phyloP scores from a whole-genome alignment of 2,113 vertebrate genomes.

The Limanda limanda region DNA sequence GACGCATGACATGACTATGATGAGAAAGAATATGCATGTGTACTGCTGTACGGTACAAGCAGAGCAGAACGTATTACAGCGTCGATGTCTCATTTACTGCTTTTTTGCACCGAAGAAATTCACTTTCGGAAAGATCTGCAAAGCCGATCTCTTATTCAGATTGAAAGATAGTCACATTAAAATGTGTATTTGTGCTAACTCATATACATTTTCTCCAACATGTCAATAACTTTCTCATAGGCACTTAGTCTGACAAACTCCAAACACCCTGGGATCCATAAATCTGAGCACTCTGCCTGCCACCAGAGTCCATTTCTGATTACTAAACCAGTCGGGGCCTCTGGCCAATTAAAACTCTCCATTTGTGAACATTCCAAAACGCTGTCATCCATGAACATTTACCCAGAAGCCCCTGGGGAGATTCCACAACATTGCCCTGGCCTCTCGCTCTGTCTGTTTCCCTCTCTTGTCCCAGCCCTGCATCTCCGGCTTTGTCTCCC shows the following conservation, averaged over 20 bases:
- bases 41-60: slow-evolving; percentile 16
- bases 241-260: slow-evolving; percentile 36
- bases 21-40: slow-evolving; percentile 28
- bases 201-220: background rate
- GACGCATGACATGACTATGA: slow-evolving; percentile 42
- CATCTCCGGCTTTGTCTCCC: slow-evolving; percentile 80
- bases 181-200: slow-evolving; percentile 10
- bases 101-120: background rate
- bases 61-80: slow-evolving; percentile 31
- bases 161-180: slow-evolving; percentile 39
- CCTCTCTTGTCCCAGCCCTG: slow-evolving; percentile 64
- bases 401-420: slow-evolving; percentile 82
- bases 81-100: background rate
- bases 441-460: slow-evolving; percentile 73
- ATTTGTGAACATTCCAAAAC: slow-evolving; percentile 84
- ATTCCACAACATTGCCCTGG: slow-evolving; percentile 80
- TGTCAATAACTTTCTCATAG: slow-evolving; percentile 11
- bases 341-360: slow-evolving; percentile 83
- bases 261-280: slow-evolving; percentile 45
- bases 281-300: slow-evolving; percentile 50
- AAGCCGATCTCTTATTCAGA: background rate
- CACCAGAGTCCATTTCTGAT: slow-evolving; percentile 73
- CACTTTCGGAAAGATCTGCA: background rate
- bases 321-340: slow-evolving; percentile 79
- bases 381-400: slow-evolving; percentile 85